phyloP scores from a whole-genome alignment of 2,113 vertebrate species.

The Haliaeetus leucogaster region DNA sequence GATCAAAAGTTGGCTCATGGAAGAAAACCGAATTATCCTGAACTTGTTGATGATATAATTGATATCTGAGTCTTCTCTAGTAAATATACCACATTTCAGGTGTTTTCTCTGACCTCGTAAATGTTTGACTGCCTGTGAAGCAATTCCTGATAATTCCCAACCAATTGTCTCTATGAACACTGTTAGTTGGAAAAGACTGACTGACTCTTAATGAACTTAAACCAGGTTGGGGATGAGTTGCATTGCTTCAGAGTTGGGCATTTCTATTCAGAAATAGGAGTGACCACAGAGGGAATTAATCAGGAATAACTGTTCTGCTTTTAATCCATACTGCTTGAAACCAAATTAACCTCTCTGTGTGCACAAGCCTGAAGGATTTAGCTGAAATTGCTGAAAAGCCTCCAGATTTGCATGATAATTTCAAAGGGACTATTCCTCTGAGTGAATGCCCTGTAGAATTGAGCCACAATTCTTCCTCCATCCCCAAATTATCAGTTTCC shows the following conservation, averaged over 20 bases:
- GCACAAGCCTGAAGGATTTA: constrained; percentile 20
- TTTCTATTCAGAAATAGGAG: constrained; percentile 8
- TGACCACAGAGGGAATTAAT: background rate
- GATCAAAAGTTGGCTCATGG: background rate
- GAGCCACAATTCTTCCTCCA: background rate
- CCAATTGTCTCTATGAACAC: background rate
- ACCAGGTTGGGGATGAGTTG: background rate
- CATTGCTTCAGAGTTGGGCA: background rate
- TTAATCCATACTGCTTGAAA: constrained; percentile 29
- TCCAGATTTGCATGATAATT: constrained; percentile 13
- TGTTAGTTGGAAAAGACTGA: background rate
- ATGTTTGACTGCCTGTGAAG: background rate
- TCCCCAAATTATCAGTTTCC: background rate
- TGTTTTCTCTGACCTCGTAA: background rate
- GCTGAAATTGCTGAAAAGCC: constrained; percentile 22
- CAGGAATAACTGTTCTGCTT: constrained; percentile 8
- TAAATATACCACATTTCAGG: background rate
- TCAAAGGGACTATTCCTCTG: background rate
- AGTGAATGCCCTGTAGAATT: background rate
- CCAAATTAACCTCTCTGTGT: constrained; percentile 26
- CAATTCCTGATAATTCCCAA: background rate
- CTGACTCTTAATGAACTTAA: background rate
- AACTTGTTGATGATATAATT: background rate
- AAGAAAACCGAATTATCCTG: background rate
- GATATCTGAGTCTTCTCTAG: background rate